These are phyloP conservation scores for Mystacornis crossleyi DNA, from an alignment of 2,113 vertebrate species.

Conservation along the genomic window DNA sequence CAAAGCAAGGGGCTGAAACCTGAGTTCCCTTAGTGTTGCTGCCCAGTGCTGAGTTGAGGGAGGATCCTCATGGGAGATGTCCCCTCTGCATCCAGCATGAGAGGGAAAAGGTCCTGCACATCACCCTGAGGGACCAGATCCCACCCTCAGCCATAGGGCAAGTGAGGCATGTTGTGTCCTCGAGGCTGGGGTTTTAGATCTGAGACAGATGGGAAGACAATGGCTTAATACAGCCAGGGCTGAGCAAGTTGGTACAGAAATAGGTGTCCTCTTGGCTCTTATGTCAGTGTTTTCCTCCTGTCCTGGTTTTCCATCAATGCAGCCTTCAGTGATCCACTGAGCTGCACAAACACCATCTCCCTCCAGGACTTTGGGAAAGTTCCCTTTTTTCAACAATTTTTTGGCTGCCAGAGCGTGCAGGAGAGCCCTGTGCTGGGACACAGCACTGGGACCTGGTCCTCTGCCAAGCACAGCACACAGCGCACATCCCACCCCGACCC, in stretches of 20 bases:
- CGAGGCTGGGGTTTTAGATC: not conserved
- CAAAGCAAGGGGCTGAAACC: not conserved
- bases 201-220: not conserved
- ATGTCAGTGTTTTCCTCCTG: not conserved
- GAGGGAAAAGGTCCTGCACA: not conserved
- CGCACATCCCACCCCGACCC: not conserved
- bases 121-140: not conserved
- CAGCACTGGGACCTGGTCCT: fast-evolving
- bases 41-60: not conserved
- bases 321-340: not conserved
- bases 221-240: not conserved
- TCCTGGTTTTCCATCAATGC: not conserved
- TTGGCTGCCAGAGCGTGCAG: not conserved
- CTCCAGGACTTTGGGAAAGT: not conserved
- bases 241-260: not conserved
- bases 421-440: not conserved
- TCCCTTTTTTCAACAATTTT: not conserved
- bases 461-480: not conserved
- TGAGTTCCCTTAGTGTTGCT: fast-evolving
- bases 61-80: not conserved
- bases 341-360: not conserved
- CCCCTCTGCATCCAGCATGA: fast-evolving
- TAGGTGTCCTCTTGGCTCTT: not conserved
- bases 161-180: fast-evolving
- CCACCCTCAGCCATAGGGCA: not conserved